A percentile compares a stretch with the other conserved stretches of the same genome.
Evolutionary conservation across 2,113 vertebrate genomes (phyloP).

Genomic region (Psilopsiagon aymara): DNA sequence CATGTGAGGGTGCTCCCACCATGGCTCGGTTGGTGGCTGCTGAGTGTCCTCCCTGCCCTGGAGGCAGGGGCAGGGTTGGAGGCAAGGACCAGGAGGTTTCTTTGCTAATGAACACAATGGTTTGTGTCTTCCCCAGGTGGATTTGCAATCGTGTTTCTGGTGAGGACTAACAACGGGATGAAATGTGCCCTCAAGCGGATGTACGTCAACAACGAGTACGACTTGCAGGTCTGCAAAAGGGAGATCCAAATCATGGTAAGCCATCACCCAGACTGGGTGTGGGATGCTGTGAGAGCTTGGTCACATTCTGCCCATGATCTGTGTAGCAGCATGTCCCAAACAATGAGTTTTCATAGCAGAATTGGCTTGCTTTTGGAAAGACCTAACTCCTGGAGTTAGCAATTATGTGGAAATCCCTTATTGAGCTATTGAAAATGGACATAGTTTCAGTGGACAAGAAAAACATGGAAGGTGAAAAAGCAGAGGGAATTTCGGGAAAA

Average conservation of each 20-base stretch:
- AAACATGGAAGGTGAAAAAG: neutral
- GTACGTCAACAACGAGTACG: constrained; percentile 97
- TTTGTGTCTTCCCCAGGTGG: constrained; percentile 80
- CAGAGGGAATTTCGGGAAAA: neutral
- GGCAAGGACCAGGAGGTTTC: neutral
- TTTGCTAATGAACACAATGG: neutral
- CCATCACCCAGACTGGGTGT: neutral
- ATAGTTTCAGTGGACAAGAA: neutral
- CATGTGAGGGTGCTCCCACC: accelerated
- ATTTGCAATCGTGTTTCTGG: constrained; percentile 96
- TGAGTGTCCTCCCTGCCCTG: neutral
- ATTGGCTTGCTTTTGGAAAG: neutral
- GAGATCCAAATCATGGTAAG: constrained; percentile 99
- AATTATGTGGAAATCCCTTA: neutral
- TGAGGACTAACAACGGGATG: constrained; percentile 90
- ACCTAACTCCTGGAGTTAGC: accelerated
- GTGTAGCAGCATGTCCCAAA: too few relatives aligned
- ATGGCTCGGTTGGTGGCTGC: neutral
- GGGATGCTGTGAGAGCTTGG: neutral
- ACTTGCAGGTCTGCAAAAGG: constrained; percentile 94
- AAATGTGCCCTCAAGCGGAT: constrained; percentile 97
- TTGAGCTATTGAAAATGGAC: neutral
- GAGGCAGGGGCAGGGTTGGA: neutral
- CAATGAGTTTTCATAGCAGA: neutral
- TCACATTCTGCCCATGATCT: neutral